Evolutionary conservation across 2,888 invertebrate genomes (phyloP).

Genomic region (Cremastobaeus sp.): DNA sequence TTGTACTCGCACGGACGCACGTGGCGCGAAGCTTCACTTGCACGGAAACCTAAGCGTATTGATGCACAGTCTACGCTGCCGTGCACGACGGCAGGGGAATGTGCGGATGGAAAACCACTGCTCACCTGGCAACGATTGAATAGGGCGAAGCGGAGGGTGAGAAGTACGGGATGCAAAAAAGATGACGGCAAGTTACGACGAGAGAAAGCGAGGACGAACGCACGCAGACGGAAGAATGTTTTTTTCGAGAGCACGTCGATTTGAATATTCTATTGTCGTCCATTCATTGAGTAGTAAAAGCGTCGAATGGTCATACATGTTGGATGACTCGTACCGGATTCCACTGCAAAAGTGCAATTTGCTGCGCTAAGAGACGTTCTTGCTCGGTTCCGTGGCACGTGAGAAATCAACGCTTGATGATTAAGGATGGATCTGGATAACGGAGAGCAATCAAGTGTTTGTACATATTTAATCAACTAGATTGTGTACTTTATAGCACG

Average conservation of each 20-base stretch:
- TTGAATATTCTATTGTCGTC: constrained; percentile 48
- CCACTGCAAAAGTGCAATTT: constrained; percentile 38
- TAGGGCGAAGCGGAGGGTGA: not conserved
- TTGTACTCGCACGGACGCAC: constrained; percentile 54
- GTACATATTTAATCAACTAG: constrained; percentile 20
- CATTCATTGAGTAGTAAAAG: constrained; percentile 28
- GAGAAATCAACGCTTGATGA: constrained; percentile 33
- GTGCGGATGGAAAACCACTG: constrained; percentile 66
- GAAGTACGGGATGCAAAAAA: not conserved
- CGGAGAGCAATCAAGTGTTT: constrained; percentile 32
- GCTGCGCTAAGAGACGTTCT: constrained; percentile 38
- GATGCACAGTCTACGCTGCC: constrained; percentile 35
- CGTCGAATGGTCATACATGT: constrained; percentile 43
- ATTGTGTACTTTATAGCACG: constrained; percentile 9
- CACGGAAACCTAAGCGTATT: constrained; percentile 48
- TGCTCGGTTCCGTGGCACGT: constrained; percentile 6
- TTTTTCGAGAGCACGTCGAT: constrained; percentile 62
- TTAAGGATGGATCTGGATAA: constrained; percentile 29
- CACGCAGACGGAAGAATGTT: constrained; percentile 66
- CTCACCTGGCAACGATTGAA: constrained; percentile 55
- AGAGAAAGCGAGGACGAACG: constrained; percentile 52
- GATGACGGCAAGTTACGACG: too few species aligned
- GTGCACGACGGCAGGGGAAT: constrained; percentile 51
- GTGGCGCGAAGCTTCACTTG: constrained; percentile 30
- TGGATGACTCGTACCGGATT: constrained; percentile 26